Conservation (phyloP, 1,140 invertebrate genomes). For the Aphelenchoides fujianensis region DNA sequence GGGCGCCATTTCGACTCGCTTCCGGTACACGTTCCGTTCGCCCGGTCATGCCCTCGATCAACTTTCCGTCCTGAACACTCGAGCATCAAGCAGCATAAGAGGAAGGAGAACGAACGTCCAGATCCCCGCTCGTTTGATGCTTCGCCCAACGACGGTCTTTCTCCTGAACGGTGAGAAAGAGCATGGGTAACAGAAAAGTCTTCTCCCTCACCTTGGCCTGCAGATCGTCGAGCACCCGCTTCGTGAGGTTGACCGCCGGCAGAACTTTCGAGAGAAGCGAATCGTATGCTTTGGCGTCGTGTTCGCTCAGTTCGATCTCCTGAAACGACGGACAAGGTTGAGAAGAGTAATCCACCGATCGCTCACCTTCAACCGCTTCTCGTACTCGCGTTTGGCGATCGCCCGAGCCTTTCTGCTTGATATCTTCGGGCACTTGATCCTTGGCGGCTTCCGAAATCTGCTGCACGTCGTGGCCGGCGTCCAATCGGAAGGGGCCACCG, state of each 20-base stretch:
- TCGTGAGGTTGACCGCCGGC: slow-evolving; percentile 70
- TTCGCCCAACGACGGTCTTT: slow-evolving; percentile 87
- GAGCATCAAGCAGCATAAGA: background rate
- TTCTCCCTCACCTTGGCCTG: too few species aligned
- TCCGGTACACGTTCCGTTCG: slow-evolving; percentile 81
- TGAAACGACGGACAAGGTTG: slow-evolving; percentile 69
- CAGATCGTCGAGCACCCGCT: slow-evolving; percentile 66
- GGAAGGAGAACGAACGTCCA: slow-evolving; percentile 68
- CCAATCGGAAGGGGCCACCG: slow-evolving; percentile 81
- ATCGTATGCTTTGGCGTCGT: slow-evolving; percentile 82
- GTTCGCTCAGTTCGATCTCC: slow-evolving; percentile 90
- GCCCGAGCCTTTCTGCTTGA: slow-evolving; percentile 81
- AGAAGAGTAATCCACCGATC: slow-evolving; percentile 3
- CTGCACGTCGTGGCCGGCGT: slow-evolving; percentile 85
- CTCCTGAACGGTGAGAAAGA: too few species aligned
- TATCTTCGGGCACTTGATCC: slow-evolving; percentile 77
- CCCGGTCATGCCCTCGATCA: slow-evolving; percentile 77
- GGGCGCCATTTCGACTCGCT: slow-evolving; percentile 69
- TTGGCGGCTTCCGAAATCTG: slow-evolving; percentile 86
- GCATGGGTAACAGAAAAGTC: too few species aligned
- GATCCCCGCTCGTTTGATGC: slow-evolving; percentile 86
- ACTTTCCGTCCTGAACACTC: slow-evolving; percentile 72
- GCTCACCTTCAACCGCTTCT: slow-evolving; percentile 68
- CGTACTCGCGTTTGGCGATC: slow-evolving; percentile 85
- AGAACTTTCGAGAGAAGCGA: slow-evolving; percentile 76